These are phyloP conservation scores for Ciona savignyi DNA, from an alignment of 23 tunicate genomes.

Conservation along the genomic window DNA sequence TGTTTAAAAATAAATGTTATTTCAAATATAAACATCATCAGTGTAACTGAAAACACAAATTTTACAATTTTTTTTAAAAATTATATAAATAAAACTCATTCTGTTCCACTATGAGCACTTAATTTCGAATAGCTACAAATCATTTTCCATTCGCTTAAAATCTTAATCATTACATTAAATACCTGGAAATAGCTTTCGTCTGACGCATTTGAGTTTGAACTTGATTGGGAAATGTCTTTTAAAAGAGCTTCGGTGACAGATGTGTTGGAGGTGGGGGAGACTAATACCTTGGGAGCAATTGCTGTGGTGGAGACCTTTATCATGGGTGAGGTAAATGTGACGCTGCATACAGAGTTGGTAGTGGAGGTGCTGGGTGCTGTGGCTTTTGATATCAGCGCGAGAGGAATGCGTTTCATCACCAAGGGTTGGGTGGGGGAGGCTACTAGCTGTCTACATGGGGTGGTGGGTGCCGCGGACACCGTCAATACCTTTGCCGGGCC, in stretches of 20 bases:
- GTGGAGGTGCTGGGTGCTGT: neutral
- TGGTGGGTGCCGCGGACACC: conserved; percentile 34
- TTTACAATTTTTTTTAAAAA: too few species aligned
- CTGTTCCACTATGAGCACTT: too few species aligned
- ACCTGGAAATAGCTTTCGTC: neutral
- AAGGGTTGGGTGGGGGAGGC: conserved; percentile 21
- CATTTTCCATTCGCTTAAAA: too few species aligned
- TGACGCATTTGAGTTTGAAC: neutral
- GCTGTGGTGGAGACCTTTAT: neutral
- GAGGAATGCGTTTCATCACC: conserved; percentile 26
- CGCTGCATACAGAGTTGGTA: neutral
- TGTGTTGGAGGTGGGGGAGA: neutral
- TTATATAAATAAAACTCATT: too few species aligned
- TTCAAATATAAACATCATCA: too few species aligned
- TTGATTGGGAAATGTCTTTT: neutral
- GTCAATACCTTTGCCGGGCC: conserved; percentile 46
- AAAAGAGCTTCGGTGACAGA: neutral
- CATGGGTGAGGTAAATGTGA: neutral
- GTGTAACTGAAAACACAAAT: too few species aligned
- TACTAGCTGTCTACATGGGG: neutral
- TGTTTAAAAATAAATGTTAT: too few species aligned
- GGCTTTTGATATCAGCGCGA: conserved; percentile 24
- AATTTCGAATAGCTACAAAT: too few species aligned
- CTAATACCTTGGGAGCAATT: neutral
- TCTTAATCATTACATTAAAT: too few species aligned